Conservation (phyloP, 2,113 vertebrate genomes). For the Murina feae region DNA sequence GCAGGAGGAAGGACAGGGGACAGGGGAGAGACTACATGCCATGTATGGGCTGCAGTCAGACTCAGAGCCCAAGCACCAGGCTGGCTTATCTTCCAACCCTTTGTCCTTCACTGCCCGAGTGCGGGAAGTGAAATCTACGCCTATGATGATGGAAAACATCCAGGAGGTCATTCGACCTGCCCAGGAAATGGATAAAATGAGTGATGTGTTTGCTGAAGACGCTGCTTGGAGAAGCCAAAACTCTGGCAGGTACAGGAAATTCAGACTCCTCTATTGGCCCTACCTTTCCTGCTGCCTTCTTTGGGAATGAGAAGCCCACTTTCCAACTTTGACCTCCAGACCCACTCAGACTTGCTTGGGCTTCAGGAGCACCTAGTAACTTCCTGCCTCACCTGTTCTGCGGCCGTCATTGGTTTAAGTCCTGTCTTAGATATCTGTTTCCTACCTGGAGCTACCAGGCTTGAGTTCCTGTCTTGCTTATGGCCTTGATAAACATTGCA, state of each 20-base stretch:
- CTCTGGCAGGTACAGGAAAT: slow-evolving; percentile 47
- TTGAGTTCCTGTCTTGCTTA: neutral
- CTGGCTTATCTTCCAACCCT: neutral
- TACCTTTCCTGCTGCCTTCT: neutral
- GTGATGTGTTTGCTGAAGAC: neutral
- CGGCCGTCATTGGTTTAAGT: neutral
- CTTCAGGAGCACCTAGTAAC: neutral
- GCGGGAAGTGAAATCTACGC: slow-evolving; percentile 38
- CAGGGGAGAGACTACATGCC: neutral
- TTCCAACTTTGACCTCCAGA: neutral
- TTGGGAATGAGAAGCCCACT: neutral
- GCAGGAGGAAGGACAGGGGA: slow-evolving; percentile 25
- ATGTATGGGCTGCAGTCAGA: neutral
- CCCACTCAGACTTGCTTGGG: neutral
- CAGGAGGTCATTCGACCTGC: slow-evolving; percentile 50
- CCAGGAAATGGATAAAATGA: slow-evolving; percentile 33
- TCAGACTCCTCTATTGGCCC: neutral
- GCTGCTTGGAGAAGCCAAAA: neutral
- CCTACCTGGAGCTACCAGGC: neutral
- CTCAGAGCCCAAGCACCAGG: neutral
- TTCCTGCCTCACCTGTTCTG: neutral
- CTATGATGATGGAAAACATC: slow-evolving; percentile 46
- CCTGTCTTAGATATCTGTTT: neutral
- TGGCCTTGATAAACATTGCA: neutral
- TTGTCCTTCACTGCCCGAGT: slow-evolving; percentile 50